These are phyloP conservation scores for Empidonax alnorum DNA, from an alignment of 2,113 vertebrate genomes.

Conservation along the genomic window DNA sequence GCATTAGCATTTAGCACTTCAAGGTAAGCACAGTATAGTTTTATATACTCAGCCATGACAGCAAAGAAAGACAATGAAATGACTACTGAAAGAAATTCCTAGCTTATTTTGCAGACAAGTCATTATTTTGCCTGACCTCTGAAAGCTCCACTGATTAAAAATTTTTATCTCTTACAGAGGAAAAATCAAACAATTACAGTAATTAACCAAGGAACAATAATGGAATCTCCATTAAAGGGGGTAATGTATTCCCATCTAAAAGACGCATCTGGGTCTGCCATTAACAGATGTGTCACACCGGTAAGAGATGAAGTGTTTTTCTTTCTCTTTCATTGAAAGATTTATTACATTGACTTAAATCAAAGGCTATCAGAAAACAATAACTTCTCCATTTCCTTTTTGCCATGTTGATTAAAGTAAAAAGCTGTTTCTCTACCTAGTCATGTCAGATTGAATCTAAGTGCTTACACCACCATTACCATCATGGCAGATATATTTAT, in stretches of 20 bases:
- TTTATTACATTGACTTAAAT: background rate
- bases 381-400: background rate
- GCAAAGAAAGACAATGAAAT: background rate
- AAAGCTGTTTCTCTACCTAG: background rate
- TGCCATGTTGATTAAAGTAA: background rate
- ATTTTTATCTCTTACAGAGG: background rate
- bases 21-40: background rate
- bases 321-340: background rate
- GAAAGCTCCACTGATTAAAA: background rate
- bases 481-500: background rate
- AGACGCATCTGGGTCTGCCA: background rate
- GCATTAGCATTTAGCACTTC: background rate
- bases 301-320: background rate
- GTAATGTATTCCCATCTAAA: background rate
- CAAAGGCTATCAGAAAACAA: background rate
- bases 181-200: conserved; percentile 4
- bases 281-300: background rate
- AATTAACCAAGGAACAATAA: conserved; percentile 23
- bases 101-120: background rate
- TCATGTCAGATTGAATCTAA: background rate
- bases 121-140: background rate
- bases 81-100: background rate
- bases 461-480: background rate
- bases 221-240: background rate
- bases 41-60: background rate